Percentiles rank a stretch among this genome's conserved stretches.
These are phyloP conservation scores for Donacobius atricapilla DNA, from an alignment of 2,113 vertebrate species.

Conservation along the genomic window DNA sequence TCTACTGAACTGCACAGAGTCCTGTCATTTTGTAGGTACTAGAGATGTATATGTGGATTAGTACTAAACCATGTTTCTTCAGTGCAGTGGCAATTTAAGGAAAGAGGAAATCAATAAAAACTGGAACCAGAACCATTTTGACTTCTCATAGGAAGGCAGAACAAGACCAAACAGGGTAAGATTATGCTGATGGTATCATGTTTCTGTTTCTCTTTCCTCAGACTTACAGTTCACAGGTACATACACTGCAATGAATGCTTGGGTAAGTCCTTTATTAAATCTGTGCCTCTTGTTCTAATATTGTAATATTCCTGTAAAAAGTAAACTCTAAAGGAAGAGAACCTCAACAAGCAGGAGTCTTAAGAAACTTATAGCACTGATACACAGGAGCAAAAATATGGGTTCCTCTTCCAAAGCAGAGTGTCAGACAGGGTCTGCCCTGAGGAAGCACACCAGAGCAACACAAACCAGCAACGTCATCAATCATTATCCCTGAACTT, in stretches of 20 bases:
- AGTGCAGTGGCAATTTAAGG: background rate
- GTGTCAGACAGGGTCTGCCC: background rate
- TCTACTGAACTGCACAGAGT: background rate
- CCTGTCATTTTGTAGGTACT: background rate
- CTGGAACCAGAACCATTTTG: background rate
- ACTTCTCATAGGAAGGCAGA: background rate
- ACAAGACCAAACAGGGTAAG: background rate
- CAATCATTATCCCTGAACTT: background rate
- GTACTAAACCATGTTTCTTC: background rate
- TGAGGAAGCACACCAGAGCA: background rate
- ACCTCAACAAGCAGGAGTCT: background rate
- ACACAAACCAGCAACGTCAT: background rate
- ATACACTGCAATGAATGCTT: background rate
- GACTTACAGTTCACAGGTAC: background rate
- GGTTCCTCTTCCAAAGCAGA: background rate
- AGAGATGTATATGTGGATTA: background rate
- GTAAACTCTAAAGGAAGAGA: background rate
- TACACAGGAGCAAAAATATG: background rate
- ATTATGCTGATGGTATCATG: background rate
- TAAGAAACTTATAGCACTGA: background rate
- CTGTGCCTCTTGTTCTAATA: background rate
- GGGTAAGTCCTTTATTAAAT: background rate
- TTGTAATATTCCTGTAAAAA: background rate
- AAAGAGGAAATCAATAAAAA: background rate
- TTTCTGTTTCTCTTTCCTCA: background rate